Percentiles rank a stretch among this genome's conserved stretches.
These are phyloP conservation scores for Halcyon badia DNA, from an alignment of 2,797 vertebrate genomes.

Conservation along the genomic window DNA sequence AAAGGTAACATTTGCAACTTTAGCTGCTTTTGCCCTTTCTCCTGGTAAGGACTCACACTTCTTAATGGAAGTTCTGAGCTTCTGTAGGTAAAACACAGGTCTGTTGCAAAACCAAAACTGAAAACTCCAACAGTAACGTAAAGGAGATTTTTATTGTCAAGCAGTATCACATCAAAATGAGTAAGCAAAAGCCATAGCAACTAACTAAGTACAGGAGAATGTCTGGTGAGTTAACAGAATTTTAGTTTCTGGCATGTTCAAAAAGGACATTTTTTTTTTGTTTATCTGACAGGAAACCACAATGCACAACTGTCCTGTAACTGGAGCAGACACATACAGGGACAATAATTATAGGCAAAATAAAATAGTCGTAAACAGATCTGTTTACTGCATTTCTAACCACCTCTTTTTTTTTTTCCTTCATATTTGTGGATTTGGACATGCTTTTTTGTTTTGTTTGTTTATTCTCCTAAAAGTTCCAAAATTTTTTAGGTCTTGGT, in stretches of 20 bases:
- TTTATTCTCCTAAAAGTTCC: background rate
- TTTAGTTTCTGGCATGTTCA: background rate
- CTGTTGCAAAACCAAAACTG: background rate
- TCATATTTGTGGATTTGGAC: background rate
- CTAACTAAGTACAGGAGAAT: background rate
- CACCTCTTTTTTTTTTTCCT: background rate
- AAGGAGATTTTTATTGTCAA: background rate
- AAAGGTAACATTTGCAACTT: background rate
- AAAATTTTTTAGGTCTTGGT: background rate
- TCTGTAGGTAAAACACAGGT: background rate
- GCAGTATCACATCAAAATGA: background rate
- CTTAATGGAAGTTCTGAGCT: background rate
- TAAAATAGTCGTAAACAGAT: background rate
- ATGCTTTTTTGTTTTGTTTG: background rate
- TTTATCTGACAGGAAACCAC: background rate
- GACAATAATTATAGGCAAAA: background rate
- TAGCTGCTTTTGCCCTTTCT: background rate
- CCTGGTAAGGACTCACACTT: background rate
- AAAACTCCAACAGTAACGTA: background rate
- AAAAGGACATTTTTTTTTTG: background rate
- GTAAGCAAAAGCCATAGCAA: background rate
- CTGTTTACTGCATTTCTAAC: background rate
- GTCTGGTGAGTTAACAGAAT: fast-evolving
- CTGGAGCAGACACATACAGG: background rate
- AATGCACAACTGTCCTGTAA: background rate